Evolutionary conservation across 2,797 vertebrate species (phyloP).

Genomic region (Falco biarmicus): DNA sequence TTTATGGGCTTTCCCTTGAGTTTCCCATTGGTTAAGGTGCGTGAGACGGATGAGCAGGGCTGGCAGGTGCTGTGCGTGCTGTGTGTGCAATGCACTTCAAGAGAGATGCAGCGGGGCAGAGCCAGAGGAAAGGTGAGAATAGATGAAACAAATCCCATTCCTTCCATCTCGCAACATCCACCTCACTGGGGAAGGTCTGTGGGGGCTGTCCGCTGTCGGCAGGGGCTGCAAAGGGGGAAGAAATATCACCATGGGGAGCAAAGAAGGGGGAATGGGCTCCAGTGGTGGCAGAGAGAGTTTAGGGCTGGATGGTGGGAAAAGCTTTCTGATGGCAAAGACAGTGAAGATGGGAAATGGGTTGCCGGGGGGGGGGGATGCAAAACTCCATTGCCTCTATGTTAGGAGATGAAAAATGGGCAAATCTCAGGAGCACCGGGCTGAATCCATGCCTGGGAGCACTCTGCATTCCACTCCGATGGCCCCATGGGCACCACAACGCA

Average conservation of each 20-base stretch:
- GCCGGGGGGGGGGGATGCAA: background rate
- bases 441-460: background rate
- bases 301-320: background rate
- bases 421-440: background rate
- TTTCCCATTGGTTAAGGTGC: background rate
- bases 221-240: background rate
- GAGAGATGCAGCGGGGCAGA: background rate
- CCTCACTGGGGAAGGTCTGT: background rate
- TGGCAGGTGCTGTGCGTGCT: background rate
- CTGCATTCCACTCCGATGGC: background rate
- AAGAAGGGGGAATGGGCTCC: background rate
- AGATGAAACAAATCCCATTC: background rate
- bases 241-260: background rate
- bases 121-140: background rate
- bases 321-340: background rate
- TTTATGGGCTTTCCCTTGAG: background rate
- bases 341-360: background rate
- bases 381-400: background rate
- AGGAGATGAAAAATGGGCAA: background rate
- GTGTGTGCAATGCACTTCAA: fast-evolving
- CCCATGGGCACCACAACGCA: background rate
- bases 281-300: background rate
- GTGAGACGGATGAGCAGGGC: background rate
- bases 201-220: fast-evolving
- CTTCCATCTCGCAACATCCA: background rate